Base-by-base conservation (phyloP, 1,140 invertebrate genomes). In the Rhopalosiphum maidis region DNA sequence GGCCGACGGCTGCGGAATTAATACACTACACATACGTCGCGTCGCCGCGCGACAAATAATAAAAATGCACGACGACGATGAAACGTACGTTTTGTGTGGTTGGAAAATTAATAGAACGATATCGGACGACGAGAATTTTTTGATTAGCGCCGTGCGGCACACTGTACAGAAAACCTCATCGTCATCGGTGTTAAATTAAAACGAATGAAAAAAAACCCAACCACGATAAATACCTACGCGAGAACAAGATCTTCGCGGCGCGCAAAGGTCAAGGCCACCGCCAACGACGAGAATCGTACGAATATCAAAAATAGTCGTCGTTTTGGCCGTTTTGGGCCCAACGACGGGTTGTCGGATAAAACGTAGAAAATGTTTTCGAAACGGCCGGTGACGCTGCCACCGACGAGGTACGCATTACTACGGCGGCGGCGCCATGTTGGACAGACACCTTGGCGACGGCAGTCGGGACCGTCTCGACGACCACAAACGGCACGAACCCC, bases 391-490 rank as follows among this genome's bases (percentile, higher is more conserved):
- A 7, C 35, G 35, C 35, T 6, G 82, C 8, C 22, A 1, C 35
- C 8, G 23, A 85, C 22, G 41, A 41, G 23, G 86, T 30, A 37
- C 88, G 51, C 51, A 23, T 87, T 35, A 25, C 86, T 7, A 18
- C 48, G 15, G 23, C 41, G 41, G 18, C 35, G 46, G 43, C 77
- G 91, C 91, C 91, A 92, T 92, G 91, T 92, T 92, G 60, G 46
- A 83, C 77, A 83, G 46, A 83, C 77, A 83, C 43, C 46, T 43
- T 51, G 43, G 37, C 77, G 46, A 41, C n/a, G 91, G 35, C 46
- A 23, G 90, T 35, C 8, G 7, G 18, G 60, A 91, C 37, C 23
- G 25, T 11, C 1, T 77, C 41, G 23, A 25, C 55, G 41, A 6
- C 41, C 43, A 77, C 43, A 9, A 30, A 25, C 83, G 23, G 25